A percentile compares a stretch with the other conserved stretches of the same genome.
Evolutionary conservation across 2,797 vertebrate genomes (phyloP).

Genomic region (Rachycentron canadum): DNA sequence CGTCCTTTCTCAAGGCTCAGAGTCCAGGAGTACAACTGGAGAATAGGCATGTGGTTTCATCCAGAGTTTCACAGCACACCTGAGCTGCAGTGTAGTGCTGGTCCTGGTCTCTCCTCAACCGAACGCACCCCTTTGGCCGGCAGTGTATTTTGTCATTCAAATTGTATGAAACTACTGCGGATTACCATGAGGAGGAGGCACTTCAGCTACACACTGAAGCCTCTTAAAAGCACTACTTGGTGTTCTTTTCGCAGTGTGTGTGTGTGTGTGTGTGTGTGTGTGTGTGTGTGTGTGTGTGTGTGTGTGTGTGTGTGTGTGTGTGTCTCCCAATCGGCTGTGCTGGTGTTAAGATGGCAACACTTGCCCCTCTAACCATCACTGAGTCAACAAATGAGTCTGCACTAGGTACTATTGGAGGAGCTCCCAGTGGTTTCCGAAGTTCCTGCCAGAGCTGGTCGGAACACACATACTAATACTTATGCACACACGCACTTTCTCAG

Average conservation of each 20-base stretch:
- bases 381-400: conserved; percentile 78
- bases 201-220: conserved; percentile 50
- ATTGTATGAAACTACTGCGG: conserved; percentile 74
- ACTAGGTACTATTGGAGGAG: conserved; percentile 68
- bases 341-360: conserved; percentile 74
- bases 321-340: conserved; percentile 43
- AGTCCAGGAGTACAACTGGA: conserved; percentile 49
- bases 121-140: conserved; percentile 44
- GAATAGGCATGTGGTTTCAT: conserved; percentile 57
- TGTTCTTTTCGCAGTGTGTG: conserved; percentile 52
- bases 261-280: too few relatives aligned
- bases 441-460: conserved; percentile 66
- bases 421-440: conserved; percentile 76
- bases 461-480: conserved; percentile 45
- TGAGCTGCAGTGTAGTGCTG: conserved; percentile 45
- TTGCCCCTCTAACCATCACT: conserved; percentile 77
- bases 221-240: conserved; percentile 63
- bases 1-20: conserved; percentile 62
- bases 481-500: conserved; percentile 36
- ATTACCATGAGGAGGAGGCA: conserved; percentile 62
- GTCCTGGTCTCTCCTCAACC: conserved; percentile 43
- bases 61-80: conserved; percentile 57
- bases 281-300: conserved; percentile 8
- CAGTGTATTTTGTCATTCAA: conserved; percentile 75
- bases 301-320: conserved; percentile 3